Evolutionary conservation across 2,888 invertebrate species (phyloP).

Genomic region (Anaspis maculata): DNA sequence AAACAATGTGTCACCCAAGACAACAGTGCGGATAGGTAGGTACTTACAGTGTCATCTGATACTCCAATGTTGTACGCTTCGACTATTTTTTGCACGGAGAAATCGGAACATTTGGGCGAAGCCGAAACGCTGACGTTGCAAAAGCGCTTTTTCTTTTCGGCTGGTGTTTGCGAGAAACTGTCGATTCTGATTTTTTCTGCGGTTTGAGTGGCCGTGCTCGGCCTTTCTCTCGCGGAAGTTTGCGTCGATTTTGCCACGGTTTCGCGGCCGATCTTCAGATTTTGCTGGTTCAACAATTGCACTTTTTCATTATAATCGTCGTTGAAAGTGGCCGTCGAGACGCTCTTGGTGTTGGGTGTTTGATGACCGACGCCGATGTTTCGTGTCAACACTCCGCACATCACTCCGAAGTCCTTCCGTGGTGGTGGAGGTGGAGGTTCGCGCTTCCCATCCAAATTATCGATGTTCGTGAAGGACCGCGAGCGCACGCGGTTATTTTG

Average conservation of each 20-base stretch:
- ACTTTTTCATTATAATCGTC: constrained; percentile 30
- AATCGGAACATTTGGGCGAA: constrained; percentile 35
- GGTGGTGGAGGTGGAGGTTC: constrained; percentile 28
- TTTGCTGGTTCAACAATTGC: constrained; percentile 29
- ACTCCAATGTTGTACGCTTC: constrained; percentile 45
- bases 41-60: constrained; percentile 30
- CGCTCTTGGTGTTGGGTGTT: constrained; percentile 34
- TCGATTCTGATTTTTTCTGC: constrained; percentile 15
- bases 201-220: constrained; percentile 26
- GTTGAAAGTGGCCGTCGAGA: constrained; percentile 31
- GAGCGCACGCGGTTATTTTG: constrained; percentile 27
- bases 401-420: constrained; percentile 57
- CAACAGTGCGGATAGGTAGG: too few relatives aligned
- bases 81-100: constrained; percentile 36
- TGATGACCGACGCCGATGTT: constrained; percentile 51
- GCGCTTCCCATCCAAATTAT: constrained; percentile 23
- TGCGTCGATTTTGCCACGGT: constrained; percentile 28
- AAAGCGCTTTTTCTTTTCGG: constrained; percentile 11
- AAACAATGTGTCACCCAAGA: too few relatives aligned
- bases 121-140: constrained; percentile 36
- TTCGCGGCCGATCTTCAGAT: constrained; percentile 6
- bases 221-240: constrained; percentile 24
- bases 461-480: constrained; percentile 29
- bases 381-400: constrained; percentile 53
- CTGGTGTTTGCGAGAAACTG: constrained; percentile 27